Base-by-base conservation (phyloP, 2,113 vertebrate genomes). In the Motacilla tschutschensis region DNA sequence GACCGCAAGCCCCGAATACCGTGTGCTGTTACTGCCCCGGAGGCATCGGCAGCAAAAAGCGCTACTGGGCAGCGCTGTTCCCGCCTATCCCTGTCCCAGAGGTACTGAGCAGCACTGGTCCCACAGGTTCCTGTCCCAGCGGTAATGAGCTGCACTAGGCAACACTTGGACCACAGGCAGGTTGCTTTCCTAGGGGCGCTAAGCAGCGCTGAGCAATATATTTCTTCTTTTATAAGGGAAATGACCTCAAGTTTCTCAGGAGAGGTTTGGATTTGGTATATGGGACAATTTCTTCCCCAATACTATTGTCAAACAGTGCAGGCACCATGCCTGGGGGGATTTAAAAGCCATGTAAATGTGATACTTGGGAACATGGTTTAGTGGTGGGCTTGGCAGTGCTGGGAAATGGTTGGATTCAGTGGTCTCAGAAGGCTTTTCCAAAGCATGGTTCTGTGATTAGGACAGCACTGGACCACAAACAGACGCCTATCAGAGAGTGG, bases 61-160 rank as follows among this genome's bases (percentile, higher is more conserved):
- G 0, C 24, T 5, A 0, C 7, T 17, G 54, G 12, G 43, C 38
- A 29, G 38, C 10, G 1, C 40, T 14, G 33, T 14, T 53, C 35
- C 31, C 40, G 3, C n/a, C 16, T 11, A 16, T 50, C 33, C 36
- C 12, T 19, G n/a, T 16, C 28, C 47, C 59, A 6, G 8, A 28
- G 41, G 12, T 9, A 4, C 26, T 31, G 64, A 20, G 44, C 40
- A 19, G 40, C 21, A 2, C 48, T 17, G 60, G 48, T 43, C 60
- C 20, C 54, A 2, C 38, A 29, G 36, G n/a, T 44, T 41, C 29
- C 33, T 12, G 17, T 15, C 40, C 24, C 51, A 4, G n/a, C 28
- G 64, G 41, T 10, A 6, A 40, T 5, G 44, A 35, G 79, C 33
- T 17, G 54, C 28, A 0, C 9, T 24, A 36, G 41, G 26, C 25